Evolutionary conservation across 2,113 vertebrate species (phyloP).

Genomic region (Sinocyclocheilus rhinocerous): DNA sequence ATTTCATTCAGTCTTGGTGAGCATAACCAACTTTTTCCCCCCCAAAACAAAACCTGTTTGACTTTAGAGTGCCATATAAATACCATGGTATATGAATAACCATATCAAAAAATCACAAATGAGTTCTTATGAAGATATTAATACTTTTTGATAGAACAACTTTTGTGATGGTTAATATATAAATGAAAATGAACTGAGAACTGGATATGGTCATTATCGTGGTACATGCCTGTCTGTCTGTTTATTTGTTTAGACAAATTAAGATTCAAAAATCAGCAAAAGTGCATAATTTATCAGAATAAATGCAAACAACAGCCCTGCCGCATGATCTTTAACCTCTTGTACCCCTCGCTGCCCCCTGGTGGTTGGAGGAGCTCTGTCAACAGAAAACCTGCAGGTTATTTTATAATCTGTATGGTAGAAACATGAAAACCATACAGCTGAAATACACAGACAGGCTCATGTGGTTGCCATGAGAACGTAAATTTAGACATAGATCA

Average conservation of each 20-base stretch:
- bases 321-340: slow-evolving; percentile 8
- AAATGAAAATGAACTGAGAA: neutral
- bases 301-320: neutral
- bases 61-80: no score
- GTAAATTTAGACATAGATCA: slow-evolving; percentile 7
- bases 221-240: neutral
- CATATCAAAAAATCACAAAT: no score
- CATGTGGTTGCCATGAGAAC: slow-evolving; percentile 51
- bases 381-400: neutral
- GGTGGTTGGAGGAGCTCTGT: slow-evolving; percentile 41
- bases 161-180: neutral
- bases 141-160: no score
- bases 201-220: no score
- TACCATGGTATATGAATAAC: no score
- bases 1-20: no score
- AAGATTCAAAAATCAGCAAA: neutral
- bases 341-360: slow-evolving; percentile 42
- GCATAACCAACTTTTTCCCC: no score
- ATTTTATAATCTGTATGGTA: neutral
- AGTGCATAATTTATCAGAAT: neutral
- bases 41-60: no score
- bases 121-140: neutral
- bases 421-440: neutral
- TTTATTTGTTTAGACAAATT: neutral
- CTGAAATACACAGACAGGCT: slow-evolving; percentile 11